Evolutionary conservation across 2,888 invertebrate genomes (phyloP).

Genomic region (Cataglyphis rosenhaueri): DNA sequence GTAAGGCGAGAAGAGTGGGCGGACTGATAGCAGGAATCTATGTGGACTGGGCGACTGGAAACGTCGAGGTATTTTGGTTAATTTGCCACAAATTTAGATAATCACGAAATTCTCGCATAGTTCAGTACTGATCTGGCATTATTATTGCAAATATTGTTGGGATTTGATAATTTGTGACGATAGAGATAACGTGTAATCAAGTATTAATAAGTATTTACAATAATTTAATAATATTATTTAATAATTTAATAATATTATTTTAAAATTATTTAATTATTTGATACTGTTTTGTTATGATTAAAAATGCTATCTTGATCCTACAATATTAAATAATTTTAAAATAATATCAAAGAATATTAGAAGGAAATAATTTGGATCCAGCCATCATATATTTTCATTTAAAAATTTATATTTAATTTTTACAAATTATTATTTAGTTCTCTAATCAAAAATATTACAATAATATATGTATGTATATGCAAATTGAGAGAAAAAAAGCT

Average conservation of each 20-base stretch:
- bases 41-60: constrained; percentile 54
- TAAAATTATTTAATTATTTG: no score
- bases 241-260: no score
- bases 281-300: constrained; percentile 17
- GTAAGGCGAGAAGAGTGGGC: constrained; percentile 49
- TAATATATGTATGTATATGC: background rate
- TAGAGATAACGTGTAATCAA: constrained; percentile 39
- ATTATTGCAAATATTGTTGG: constrained; percentile 50
- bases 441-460: no score
- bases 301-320: background rate
- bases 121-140: constrained; percentile 57
- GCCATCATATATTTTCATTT: no score
- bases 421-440: no score
- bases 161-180: constrained; percentile 31
- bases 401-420: no score
- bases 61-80: constrained; percentile 71
- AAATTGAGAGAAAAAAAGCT: background rate
- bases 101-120: constrained; percentile 63
- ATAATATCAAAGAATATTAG: no score
- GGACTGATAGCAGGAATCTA: constrained; percentile 44
- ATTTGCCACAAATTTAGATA: constrained; percentile 78
- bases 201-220: no score
- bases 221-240: no score
- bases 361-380: no score
- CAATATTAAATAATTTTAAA: no score